phyloP scores from a whole-genome alignment of 2,113 vertebrate genomes.

The Salvator merianae region DNA sequence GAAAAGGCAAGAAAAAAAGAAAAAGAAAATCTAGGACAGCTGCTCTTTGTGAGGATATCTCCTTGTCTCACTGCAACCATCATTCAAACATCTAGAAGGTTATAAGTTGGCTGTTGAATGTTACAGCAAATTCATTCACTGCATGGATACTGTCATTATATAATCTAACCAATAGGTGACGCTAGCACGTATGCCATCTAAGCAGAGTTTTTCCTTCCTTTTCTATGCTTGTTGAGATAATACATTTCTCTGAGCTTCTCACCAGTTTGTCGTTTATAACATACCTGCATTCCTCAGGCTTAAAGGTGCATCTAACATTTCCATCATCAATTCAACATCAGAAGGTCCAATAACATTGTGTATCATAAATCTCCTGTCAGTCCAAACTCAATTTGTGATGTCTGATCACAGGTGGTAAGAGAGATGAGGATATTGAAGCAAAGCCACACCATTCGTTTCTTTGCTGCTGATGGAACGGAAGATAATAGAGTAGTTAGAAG shows the following conservation, averaged over 20 bases:
- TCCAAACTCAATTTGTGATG: conserved; percentile 57
- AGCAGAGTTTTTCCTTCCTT: neutral
- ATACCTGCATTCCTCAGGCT: conserved; percentile 62
- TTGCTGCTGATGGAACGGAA: conserved; percentile 35
- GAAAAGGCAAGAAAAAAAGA: too few species aligned
- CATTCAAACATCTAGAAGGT: too few species aligned
- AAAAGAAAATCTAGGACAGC: too few species aligned
- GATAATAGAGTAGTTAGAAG: conserved; percentile 36
- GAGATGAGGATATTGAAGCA: conserved; percentile 40
- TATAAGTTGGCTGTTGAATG: too few species aligned
- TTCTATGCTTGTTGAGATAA: neutral
- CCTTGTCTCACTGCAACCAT: too few species aligned
- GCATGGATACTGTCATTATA: too few species aligned
- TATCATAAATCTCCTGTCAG: conserved; percentile 71
- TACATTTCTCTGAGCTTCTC: too few species aligned
- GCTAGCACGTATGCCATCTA: too few species aligned
- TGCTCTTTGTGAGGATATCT: too few species aligned
- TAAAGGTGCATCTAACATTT: conserved; percentile 64
- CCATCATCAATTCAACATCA: conserved; percentile 76
- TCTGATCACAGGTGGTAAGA: conserved; percentile 63
- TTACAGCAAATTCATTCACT: too few species aligned
- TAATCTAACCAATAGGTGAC: too few species aligned
- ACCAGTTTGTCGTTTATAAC: conserved; percentile 50
- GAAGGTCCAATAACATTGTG: conserved; percentile 69
- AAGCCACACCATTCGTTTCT: conserved; percentile 34